Base-by-base conservation (phyloP, 2,888 invertebrate genomes). In the Acleris holmiana region DNA sequence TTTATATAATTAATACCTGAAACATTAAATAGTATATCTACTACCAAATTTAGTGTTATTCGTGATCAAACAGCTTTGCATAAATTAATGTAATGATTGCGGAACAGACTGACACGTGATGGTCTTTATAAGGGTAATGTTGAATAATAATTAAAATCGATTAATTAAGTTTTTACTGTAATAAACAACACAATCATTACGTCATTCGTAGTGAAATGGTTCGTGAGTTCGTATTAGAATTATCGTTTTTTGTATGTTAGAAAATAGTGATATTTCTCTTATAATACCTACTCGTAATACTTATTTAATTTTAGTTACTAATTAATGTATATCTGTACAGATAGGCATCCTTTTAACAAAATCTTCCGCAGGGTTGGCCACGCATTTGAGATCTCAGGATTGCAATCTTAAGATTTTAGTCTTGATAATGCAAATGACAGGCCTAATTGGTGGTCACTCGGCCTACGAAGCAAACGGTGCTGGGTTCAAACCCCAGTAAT, bases 131-230 rank as follows among this genome's bases (percentile, higher is more conserved):
- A 59, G 59, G 59, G 23, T 23, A 1, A 17, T 18, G 13, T 59
- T 59, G 58, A 23, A 59, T 50, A 40, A 41, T 59, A 41, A 59
- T 50, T 17, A 50, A 15, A 41, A 44, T 6, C 23, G 21, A 50
- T 50, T 18, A 21, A 13, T 19, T 19, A 15, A 4, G 13, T 57
- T 50, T 41, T 50, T 59, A 15, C 50, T 4, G 7, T 15, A 53
- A 40, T 53, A 53, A 53, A 53, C 35, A 46, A 10, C 35, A 35
- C 8, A 35, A 35, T 35, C 35, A 35, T 4, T 10, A 35, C 35
- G 35, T 18, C 53, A 35, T 18, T 53, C 2, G 10, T 21, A 3
- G 35, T 35, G 48, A 48, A 29, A 47, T 19, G 2, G 47, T n/a
- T 18, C 19, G 47, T 47, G 19, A 40, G 8, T 10, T 54, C 18